phyloP scores from a whole-genome alignment of 2,797 vertebrate species.

The Paguma larvata region DNA sequence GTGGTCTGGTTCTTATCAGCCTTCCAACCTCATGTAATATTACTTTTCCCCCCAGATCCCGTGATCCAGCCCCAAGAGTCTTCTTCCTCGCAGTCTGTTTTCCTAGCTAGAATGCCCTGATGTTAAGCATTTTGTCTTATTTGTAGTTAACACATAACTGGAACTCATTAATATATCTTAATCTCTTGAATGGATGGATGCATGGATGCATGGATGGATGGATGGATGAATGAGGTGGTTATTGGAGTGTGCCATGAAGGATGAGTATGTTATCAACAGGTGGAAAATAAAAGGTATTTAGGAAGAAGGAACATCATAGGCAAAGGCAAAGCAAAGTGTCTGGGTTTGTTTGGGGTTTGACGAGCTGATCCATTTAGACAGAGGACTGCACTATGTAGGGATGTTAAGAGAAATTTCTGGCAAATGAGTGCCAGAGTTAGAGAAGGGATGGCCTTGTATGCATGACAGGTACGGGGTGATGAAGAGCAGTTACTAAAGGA shows the following conservation, averaged over 20 bases:
- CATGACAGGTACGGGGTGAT: not conserved
- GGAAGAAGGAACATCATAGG: not conserved
- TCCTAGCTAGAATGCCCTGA: not conserved
- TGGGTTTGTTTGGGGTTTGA: not conserved
- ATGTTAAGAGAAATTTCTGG: not conserved
- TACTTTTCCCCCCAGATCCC: not conserved
- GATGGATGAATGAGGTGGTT: not conserved
- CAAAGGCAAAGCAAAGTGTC: not conserved
- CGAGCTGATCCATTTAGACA: not conserved
- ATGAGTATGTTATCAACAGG: not conserved
- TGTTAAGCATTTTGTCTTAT: not conserved
- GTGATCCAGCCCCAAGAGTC: not conserved
- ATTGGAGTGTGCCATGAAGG: not conserved
- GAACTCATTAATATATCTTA: not conserved
- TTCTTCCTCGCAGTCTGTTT: not conserved
- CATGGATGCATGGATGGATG: not conserved
- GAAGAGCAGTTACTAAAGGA: not conserved
- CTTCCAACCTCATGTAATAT: not conserved
- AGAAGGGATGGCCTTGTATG: too few relatives aligned
- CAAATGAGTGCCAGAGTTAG: not conserved
- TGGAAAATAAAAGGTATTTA: not conserved
- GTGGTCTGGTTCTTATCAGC: not conserved
- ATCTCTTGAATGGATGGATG: not conserved
- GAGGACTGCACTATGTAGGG: not conserved
- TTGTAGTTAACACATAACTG: not conserved